Conservation (phyloP, 2,797 vertebrate species). For the Fundulus diaphanus region DNA sequence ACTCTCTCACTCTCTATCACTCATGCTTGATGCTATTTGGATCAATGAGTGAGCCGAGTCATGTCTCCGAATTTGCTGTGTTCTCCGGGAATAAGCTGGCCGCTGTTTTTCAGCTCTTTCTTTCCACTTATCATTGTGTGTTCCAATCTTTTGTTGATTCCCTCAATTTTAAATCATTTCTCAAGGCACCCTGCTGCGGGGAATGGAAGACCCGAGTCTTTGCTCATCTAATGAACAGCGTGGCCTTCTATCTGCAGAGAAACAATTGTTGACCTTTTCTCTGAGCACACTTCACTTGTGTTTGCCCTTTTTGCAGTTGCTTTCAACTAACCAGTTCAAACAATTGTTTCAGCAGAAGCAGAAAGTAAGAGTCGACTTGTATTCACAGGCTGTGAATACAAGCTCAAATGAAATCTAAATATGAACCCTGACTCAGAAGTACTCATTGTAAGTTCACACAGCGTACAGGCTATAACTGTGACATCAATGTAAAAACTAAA, state of each 20-base stretch:
- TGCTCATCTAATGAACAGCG: conserved; percentile 15
- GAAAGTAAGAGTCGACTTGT: conserved; percentile 3
- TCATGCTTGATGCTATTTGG: neutral
- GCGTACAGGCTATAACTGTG: conserved; percentile 16
- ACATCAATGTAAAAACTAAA: conserved; percentile 29
- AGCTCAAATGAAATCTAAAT: conserved; percentile 15
- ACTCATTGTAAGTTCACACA: neutral
- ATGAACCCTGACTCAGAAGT: conserved; percentile 19
- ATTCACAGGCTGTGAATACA: neutral
- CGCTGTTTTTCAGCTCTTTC: neutral
- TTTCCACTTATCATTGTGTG: neutral
- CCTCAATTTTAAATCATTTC: conserved; percentile 4
- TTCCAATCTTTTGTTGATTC: neutral
- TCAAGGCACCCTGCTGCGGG: neutral
- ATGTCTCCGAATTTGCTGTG: neutral
- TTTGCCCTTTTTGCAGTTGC: conserved; percentile 19
- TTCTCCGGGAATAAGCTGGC: neutral
- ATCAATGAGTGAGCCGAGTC: neutral
- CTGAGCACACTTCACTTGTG: conserved; percentile 11
- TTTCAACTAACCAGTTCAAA: conserved; percentile 17
- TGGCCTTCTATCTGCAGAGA: conserved; percentile 9
- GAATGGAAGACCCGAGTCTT: neutral
- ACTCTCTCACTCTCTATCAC: conserved; percentile 2
- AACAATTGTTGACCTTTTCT: conserved; percentile 30
- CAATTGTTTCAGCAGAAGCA: conserved; percentile 2